Conservation (phyloP, 2,113 vertebrate species). For the Actenoides hombroni region DNA sequence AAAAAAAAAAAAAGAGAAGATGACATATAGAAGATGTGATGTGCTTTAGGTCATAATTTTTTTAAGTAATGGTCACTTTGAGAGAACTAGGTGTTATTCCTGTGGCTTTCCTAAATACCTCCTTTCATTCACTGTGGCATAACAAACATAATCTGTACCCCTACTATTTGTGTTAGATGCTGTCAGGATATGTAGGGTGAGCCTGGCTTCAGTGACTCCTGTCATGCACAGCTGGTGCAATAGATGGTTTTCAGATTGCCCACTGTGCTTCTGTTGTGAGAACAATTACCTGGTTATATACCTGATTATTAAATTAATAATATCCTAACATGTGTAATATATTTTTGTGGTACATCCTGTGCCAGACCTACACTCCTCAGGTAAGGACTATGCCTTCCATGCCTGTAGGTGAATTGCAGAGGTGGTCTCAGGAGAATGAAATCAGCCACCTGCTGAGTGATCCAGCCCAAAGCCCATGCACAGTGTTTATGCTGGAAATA, state of each 20-base stretch:
- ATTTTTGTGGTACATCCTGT: not conserved
- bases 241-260: not conserved
- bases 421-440: not conserved
- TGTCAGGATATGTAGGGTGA: not conserved
- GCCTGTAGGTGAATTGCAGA: not conserved
- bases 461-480: not conserved
- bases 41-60: not conserved
- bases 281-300: not conserved
- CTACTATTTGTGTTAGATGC: accelerated
- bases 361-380: not conserved
- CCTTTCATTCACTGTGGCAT: not conserved
- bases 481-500: not conserved
- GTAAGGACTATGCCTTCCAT: not conserved
- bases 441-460: not conserved
- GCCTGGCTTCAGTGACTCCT: not conserved
- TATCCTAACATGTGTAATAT: not conserved
- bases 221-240: not conserved
- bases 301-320: not conserved
- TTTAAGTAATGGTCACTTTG: not conserved
- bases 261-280: not conserved
- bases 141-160: not conserved
- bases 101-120: not conserved
- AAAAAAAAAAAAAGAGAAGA: not conserved
- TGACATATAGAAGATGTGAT: not conserved
- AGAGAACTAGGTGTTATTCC: not conserved